Evolutionary conservation across 2,113 vertebrate genomes (phyloP).

Genomic region (Epinephelus cyanopodus): DNA sequence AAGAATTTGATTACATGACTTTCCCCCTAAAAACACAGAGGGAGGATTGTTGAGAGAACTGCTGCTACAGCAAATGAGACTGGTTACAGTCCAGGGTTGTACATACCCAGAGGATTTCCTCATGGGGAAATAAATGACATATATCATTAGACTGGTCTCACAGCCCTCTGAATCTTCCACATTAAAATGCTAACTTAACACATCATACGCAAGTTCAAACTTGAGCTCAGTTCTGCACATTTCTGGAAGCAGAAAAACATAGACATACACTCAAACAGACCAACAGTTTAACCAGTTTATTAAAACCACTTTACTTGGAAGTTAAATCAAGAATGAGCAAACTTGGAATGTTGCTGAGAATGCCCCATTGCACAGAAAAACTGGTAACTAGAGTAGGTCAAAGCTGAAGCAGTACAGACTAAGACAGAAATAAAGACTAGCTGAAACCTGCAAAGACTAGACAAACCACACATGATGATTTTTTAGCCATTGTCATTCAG

Average conservation of each 20-base stretch:
- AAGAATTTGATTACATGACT: constrained; percentile 71
- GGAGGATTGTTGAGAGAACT: constrained; percentile 64
- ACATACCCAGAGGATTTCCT: constrained; percentile 32
- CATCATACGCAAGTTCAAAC: not conserved
- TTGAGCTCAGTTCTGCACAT: not conserved
- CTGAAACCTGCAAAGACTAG: not conserved
- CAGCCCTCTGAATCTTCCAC: constrained; percentile 11
- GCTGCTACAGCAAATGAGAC: constrained; percentile 57
- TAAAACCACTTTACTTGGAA: not conserved
- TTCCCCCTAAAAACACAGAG: constrained; percentile 72
- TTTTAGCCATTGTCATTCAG: not conserved
- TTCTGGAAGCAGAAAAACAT: not conserved
- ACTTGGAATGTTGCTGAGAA: not conserved
- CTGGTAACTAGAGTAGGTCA: not conserved
- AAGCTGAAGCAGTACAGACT: not conserved
- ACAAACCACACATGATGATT: not conserved
- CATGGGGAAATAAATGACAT: constrained; percentile 31
- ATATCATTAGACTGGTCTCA: constrained; percentile 17
- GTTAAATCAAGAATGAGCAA: not conserved
- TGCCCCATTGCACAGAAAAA: not conserved
- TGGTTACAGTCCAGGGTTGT: constrained; percentile 35
- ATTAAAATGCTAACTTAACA: not conserved
- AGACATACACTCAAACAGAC: not conserved
- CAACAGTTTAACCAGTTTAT: not conserved
- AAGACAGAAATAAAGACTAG: not conserved